These are phyloP conservation scores for Acronicta alni DNA, from an alignment of 2,888 invertebrate genomes.

Conservation along the genomic window DNA sequence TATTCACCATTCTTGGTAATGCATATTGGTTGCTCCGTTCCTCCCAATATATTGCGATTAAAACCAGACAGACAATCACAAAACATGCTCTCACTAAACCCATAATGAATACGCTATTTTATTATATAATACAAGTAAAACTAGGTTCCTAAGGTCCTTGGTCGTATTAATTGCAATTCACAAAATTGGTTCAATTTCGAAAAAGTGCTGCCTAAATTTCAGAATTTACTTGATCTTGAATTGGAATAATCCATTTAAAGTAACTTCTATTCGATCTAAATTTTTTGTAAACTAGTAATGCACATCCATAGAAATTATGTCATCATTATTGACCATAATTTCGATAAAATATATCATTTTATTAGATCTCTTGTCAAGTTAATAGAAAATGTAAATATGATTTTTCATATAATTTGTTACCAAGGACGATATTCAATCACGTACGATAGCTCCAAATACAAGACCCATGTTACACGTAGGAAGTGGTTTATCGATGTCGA, in stretches of 20 bases:
- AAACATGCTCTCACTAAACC: slow-evolving; percentile 6
- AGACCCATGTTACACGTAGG: slow-evolving; percentile 28
- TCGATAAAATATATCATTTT: too few relatives aligned
- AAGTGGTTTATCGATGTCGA: slow-evolving; percentile 25
- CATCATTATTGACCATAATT: too few relatives aligned
- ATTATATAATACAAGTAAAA: background rate
- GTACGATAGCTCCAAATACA: background rate
- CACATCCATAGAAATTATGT: too few relatives aligned
- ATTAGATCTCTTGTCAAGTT: too few relatives aligned
- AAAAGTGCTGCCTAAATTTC: slow-evolving; percentile 3
- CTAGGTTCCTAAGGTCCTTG: too few relatives aligned
- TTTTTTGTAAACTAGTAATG: too few relatives aligned
- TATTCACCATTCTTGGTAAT: too few relatives aligned
- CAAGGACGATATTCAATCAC: background rate
- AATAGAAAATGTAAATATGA: background rate
- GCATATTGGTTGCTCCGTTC: too few relatives aligned
- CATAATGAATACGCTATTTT: background rate
- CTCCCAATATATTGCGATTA: background rate
- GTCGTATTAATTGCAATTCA: too few relatives aligned
- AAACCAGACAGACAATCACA: background rate
- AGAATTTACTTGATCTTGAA: background rate
- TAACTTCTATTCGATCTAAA: too few relatives aligned
- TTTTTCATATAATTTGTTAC: background rate
- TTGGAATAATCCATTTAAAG: too few relatives aligned
- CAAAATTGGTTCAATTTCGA: slow-evolving; percentile 36